These are phyloP conservation scores for Hemicordylus capensis DNA, from an alignment of 2,113 vertebrate genomes.

Conservation along the genomic window DNA sequence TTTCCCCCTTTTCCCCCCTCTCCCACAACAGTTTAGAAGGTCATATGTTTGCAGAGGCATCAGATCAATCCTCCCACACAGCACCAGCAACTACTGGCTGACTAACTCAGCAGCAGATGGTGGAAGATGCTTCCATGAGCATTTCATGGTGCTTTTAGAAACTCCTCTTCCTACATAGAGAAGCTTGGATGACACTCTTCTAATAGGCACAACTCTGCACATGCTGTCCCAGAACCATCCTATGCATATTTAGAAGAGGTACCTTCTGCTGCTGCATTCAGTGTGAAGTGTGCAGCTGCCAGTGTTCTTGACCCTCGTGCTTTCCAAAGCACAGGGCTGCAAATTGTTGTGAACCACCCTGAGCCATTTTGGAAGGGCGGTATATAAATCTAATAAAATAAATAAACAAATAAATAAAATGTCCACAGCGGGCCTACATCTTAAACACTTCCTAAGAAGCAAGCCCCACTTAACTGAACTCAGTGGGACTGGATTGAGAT, in stretches of 20 bases:
- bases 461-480: too few relatives aligned
- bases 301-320: not conserved
- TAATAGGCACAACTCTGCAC: not conserved
- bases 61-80: slow-evolving; percentile 33
- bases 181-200: not conserved
- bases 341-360: too few relatives aligned
- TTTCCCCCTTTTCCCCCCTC: not conserved
- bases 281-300: not conserved
- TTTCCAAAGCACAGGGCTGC: not conserved
- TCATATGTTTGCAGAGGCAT: slow-evolving; percentile 12
- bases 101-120: slow-evolving; percentile 47
- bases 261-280: not conserved
- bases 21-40: accelerated
- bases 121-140: not conserved
- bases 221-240: not conserved
- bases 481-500: too few relatives aligned
- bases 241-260: not conserved
- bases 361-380: too few relatives aligned
- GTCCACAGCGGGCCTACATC: too few relatives aligned
- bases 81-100: not conserved
- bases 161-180: slow-evolving; percentile 28
- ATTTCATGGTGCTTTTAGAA: not conserved
- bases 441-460: too few relatives aligned
- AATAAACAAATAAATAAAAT: too few relatives aligned
- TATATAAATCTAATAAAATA: too few relatives aligned